Conservation (phyloP, 1,140 invertebrate species). For the Marisa cornuarietis region DNA sequence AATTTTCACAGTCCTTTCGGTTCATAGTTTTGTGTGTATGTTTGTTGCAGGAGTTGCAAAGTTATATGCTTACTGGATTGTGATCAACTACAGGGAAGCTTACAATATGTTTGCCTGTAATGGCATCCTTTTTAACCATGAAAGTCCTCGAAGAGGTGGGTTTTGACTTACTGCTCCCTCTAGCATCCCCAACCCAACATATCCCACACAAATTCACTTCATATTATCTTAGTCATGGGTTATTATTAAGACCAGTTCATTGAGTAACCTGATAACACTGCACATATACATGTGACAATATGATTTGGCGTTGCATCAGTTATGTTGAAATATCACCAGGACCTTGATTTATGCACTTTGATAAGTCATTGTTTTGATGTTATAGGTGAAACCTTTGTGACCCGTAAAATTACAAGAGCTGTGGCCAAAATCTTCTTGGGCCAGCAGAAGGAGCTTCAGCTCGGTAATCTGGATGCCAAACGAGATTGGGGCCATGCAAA, state of each 20-base stretch:
- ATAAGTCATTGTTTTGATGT: neutral
- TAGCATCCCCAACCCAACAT: too few species aligned
- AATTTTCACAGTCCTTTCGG: neutral
- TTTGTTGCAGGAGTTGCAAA: constrained; percentile 88
- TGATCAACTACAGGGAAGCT: constrained; percentile 97
- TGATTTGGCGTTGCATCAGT: too few species aligned
- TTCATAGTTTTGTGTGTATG: constrained; percentile 6
- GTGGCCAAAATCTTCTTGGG: constrained; percentile 96
- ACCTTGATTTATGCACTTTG: neutral
- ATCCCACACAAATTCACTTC: too few species aligned
- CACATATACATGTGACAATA: too few species aligned
- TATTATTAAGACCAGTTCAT: too few species aligned
- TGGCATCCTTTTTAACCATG: constrained; percentile 99
- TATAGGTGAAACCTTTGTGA: constrained; percentile 94
- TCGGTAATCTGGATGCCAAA: constrained; percentile 95
- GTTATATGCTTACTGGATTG: constrained; percentile 98
- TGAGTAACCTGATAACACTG: too few species aligned
- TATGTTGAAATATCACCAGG: neutral
- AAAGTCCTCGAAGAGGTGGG: constrained; percentile 91
- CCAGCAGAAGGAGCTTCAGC: constrained; percentile 85
- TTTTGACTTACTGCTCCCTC: neutral
- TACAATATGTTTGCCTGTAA: constrained; percentile 99
- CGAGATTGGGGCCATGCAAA: constrained; percentile 99
- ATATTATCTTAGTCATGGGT: too few species aligned
- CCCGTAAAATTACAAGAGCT: constrained; percentile 95